Conservation (phyloP, 2,113 vertebrate genomes). For the Noctilio leporinus region DNA sequence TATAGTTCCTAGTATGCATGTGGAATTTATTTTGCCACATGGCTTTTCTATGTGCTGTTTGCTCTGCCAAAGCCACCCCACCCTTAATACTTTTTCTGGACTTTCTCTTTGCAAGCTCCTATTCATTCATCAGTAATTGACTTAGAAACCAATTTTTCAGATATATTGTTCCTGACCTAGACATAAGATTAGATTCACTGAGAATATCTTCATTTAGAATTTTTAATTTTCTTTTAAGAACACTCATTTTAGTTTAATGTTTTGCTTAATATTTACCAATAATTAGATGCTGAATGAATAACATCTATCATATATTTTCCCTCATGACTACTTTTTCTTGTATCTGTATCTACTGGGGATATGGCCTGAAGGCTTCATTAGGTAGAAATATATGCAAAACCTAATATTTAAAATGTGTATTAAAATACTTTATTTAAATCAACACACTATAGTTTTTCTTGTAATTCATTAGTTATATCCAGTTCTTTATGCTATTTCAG, state of each 20-base stretch:
- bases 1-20: background rate
- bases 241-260: background rate
- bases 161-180: background rate
- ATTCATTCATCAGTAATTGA: background rate
- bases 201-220: background rate
- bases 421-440: background rate
- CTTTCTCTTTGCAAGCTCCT: background rate
- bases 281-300: background rate
- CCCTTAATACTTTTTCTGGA: background rate
- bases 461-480: background rate
- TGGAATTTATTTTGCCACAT: background rate
- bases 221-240: background rate
- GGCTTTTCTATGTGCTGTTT: background rate
- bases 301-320: background rate
- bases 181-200: background rate
- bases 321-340: background rate
- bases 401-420: background rate
- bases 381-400: background rate
- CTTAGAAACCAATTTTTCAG: background rate
- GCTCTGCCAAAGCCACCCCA: rapidly evolving
- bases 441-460: background rate
- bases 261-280: background rate
- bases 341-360: background rate
- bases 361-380: background rate
- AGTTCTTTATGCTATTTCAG: background rate